phyloP scores from a whole-genome alignment of 2,113 vertebrate species.

The Strigops habroptila region DNA sequence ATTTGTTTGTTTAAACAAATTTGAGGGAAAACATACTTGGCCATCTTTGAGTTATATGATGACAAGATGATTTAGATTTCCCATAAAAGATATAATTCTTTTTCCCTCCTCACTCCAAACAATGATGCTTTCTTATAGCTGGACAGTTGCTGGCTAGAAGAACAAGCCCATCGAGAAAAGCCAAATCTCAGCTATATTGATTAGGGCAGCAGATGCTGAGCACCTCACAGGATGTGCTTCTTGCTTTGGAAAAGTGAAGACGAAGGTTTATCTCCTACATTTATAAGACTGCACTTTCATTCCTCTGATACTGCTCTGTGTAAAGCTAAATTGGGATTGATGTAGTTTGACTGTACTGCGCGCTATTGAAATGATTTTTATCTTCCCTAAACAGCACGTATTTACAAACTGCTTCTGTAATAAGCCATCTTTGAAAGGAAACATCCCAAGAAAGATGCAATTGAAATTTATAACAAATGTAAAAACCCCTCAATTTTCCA shows the following conservation, averaged over 20 bases:
- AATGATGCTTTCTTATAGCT: conserved; percentile 47
- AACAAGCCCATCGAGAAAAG: conserved; percentile 21
- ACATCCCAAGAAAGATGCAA: not conserved
- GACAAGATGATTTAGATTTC: conserved; percentile 66
- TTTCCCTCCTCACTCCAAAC: not conserved
- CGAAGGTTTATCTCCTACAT: not conserved
- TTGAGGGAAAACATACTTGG: conserved; percentile 60
- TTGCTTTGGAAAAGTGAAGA: not conserved
- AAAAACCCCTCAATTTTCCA: not conserved
- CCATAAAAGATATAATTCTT: conserved; percentile 57
- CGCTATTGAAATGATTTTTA: not conserved
- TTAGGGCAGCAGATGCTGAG: conserved; percentile 39
- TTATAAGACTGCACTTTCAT: not conserved
- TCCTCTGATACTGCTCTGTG: not conserved
- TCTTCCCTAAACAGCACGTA: not conserved
- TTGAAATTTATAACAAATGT: not conserved
- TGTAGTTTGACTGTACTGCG: not conserved
- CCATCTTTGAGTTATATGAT: conserved; percentile 56
- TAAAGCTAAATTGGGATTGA: not conserved
- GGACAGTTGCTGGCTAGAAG: conserved; percentile 32
- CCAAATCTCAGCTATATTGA: conserved; percentile 18
- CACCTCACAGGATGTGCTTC: conserved; percentile 29
- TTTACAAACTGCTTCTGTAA: not conserved
- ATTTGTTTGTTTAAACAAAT: conserved; percentile 70
- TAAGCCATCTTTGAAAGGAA: not conserved